phyloP scores from a whole-genome alignment of 2,888 invertebrate genomes.

The Perizoma flavofasciatum region DNA sequence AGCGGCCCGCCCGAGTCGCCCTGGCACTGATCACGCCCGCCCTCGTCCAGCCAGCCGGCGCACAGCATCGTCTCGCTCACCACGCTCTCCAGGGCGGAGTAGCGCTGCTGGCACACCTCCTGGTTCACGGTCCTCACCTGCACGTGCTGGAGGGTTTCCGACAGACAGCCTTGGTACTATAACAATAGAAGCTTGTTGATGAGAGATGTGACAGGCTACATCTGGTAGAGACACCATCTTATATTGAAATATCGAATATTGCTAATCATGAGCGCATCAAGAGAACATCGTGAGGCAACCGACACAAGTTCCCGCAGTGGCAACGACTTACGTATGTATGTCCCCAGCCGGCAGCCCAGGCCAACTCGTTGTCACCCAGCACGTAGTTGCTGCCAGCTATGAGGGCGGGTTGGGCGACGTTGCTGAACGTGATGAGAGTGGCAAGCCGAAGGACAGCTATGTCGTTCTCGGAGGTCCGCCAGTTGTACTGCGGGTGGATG shows the following conservation, averaged over 20 bases:
- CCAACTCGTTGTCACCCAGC: constrained; percentile 49
- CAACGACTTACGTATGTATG: constrained; percentile 47
- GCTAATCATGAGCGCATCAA: no score
- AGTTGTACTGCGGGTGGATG: constrained; percentile 24
- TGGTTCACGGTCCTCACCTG: constrained; percentile 50
- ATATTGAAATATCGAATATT: no score
- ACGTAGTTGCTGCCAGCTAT: constrained; percentile 57
- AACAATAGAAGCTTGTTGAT: not conserved
- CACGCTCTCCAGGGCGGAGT: constrained; percentile 11
- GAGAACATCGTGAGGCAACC: no score
- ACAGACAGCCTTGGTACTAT: constrained; percentile 2
- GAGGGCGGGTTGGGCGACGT: constrained; percentile 38
- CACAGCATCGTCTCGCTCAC: constrained; percentile 50
- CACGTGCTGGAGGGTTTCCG: constrained; percentile 48
- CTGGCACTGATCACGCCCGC: constrained; percentile 47
- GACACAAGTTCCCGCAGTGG: no score
- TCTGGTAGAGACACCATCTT: no score
- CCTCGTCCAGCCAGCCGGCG: constrained; percentile 45
- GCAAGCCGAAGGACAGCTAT: constrained; percentile 49
- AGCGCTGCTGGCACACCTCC: constrained; percentile 34
- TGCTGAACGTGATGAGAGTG: constrained; percentile 35
- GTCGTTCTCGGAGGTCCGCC: constrained; percentile 44
- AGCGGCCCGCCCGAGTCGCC: constrained; percentile 51
- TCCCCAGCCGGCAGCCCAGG: constrained; percentile 65
- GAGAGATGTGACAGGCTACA: not conserved